A percentile compares a stretch with the other conserved stretches of the same genome.
Conservation (phyloP, 1,140 invertebrate genomes). For the Parasteatoda tepidariorum region DNA sequence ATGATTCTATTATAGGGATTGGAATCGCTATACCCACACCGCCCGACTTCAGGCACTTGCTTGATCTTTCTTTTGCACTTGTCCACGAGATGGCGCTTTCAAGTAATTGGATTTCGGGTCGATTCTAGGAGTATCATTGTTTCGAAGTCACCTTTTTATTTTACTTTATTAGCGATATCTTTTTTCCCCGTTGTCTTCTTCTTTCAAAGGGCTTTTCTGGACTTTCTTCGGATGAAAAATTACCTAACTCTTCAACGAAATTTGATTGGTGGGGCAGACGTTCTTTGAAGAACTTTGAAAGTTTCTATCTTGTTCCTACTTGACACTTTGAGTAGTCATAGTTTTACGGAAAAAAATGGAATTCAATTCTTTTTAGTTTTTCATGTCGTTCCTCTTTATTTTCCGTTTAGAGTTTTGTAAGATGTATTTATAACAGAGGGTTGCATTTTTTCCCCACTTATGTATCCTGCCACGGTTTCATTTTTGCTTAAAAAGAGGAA, state of each 20-base stretch:
- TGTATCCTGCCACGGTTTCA: no score
- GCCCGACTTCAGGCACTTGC: neutral
- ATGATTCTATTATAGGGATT: slow-evolving; percentile 42
- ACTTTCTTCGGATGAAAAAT: slow-evolving; percentile 1
- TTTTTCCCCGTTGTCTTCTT: neutral
- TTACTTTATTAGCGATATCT: slow-evolving; percentile 37
- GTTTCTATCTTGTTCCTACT: neutral
- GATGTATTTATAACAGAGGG: no score
- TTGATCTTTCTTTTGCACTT: slow-evolving; percentile 9
- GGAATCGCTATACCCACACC: neutral
- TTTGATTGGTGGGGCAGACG: neutral
- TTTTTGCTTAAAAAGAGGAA: no score
- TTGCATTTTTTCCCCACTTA: no score
- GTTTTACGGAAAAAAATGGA: no score
- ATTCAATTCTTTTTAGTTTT: no score
- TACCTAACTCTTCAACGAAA: slow-evolving; percentile 4
- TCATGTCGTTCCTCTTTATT: no score
- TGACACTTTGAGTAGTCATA: neutral
- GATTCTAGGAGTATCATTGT: slow-evolving; percentile 17
- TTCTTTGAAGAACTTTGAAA: neutral
- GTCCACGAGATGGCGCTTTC: slow-evolving; percentile 27
- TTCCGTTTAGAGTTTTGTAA: no score
- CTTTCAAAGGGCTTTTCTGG: neutral
- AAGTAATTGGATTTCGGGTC: slow-evolving; percentile 39
- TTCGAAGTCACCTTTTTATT: slow-evolving; percentile 10